Base-by-base conservation (phyloP, 35 echinoderm and acorn worm species). In the Apostichopus californicus region DNA sequence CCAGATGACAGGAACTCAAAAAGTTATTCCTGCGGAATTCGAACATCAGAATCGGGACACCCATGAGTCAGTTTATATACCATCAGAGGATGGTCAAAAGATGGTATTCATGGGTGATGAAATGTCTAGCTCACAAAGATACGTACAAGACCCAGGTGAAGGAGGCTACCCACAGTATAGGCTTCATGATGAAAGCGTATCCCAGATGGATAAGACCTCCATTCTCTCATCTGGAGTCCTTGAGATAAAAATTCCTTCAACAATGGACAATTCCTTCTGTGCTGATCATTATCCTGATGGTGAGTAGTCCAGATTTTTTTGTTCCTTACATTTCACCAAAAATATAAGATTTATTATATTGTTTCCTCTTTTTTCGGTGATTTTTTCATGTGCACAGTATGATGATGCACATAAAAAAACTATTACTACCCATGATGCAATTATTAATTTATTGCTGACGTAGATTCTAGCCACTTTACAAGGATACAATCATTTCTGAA, bases 231-330 rank as follows among this genome's bases (percentile, higher is more conserved):
- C 80, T 55, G 80, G 80, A 17, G 80, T 83, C 10, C 55, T 83
- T 46, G 80, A 83, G 80, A 56, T 83, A 34, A 46, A 83, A 17
- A 83, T 83, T 53, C 80, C 80, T 14, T n/a, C 9, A 85, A 12
- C n/a, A 23, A 6, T 85, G 55, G 8, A 59, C 0, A 56, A 85
- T 58, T 58, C 81, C 1, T 85, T 59, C 54, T 56, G 55, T 85
- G 54, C 54, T 58, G 15, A 59, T 22, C 81, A 60, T 59, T 3
- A 54, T 11, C n/a, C 57, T 22, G 18, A 6, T n/a, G 55, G 81
- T 85, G 58, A 85, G 80, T 61, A 46, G 34, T 80, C 53, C 14
- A 46, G 20, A 80, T 3, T 34, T 34, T 34, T 1, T 25, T 0
- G 25, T 25, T 25, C 1, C 1, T 34, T 1, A 46, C 34, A 46